Base-by-base conservation (phyloP, 2,113 vertebrate species). In the Gracilinanus agilis region DNA sequence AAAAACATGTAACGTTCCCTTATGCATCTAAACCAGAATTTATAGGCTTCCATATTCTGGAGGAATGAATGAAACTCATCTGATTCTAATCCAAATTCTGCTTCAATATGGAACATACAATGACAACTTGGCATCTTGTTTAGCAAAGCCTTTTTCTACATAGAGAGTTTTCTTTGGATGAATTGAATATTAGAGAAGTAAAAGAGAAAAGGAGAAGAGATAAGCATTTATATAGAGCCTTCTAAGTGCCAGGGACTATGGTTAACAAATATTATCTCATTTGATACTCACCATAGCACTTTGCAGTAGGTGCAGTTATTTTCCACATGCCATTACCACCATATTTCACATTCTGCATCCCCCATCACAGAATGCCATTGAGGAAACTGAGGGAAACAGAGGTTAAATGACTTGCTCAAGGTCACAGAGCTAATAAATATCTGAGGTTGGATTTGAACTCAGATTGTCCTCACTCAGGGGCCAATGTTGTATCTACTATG, bases 1-100 rank as follows among this genome's bases (percentile, higher is more conserved):
- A 94, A 92, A 94, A 95, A 96, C 96, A 95, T 90, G 93, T 92
- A 89, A 61, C 4, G 24, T 94, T 96, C 93, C 55, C 92, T 97
- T 94, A 88, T 95, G 96, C 96, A 95, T 97, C 95, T 98, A 94
- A 97, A 96, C 91, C 94, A 92, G 91, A 44, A 92, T 96, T 95
- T 94, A 91, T 93, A 97, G 96, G 96, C 97, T 83, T 95, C 55
- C 93, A 9, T 91, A 23, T 13, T 93, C 29, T 67, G 49, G 92
- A 94, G 67, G 53, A 88, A 40, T 13, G 92, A 96, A 91, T 93
- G 95, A 54, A 92, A 90, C 83, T 54, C 75, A 23, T 58, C 92
- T 88, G 67, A 88, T 96, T 93, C 24, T 55, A 88, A 23, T 44
- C 88, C 91, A 24, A 44, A 5, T 53, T 61, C 94, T 90, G 92